Base-by-base conservation (phyloP, 35 echinoderm and acorn worm genomes). In the Heliocidaris erythrogramma region DNA sequence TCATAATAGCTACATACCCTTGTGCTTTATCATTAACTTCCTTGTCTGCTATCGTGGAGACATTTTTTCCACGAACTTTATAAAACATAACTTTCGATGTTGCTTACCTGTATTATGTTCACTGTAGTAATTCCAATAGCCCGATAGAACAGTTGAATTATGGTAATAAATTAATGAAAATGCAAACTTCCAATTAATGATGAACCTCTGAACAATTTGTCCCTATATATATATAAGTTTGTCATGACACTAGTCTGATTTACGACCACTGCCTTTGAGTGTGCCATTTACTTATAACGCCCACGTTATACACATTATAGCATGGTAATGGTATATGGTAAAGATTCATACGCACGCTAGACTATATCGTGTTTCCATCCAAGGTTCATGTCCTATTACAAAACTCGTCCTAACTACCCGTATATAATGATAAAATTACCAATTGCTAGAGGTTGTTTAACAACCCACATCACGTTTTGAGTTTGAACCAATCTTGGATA, bases 351-450 rank as follows among this genome's bases (percentile, higher is more conserved):
- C 18, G 65, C 65, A 78, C 27, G 52, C 52, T 12, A 56, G 52
- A 78, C 65, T 78, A 69, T 69, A 69, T 78, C 65, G n/a, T n/a
- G 65, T 78, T 78, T 78, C 21, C 65, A 78, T 78, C 21, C 21
- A 78, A 21, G 35, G 24, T 78, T 78, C 65, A 78, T n/a, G 65
- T 78, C 18, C 2, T 27, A 21, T 7, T 27, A 18, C 6, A 17
- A 69, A 24, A 18, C 27, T 69, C 49, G 60, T 27, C 6, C 1
- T 18, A 24, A 27, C 60, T 78, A 78, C 65, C 65, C 65, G 65
- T 78, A 78, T 27, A 24, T n/a, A n/a, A 78, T 78, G 65, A 78
- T 78, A 78, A 78, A 78, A n/a, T 78, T 78, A 78, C 65, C 65
- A 69, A 16, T 17, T 0, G 60, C 24, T 24, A 69, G 65, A 78